These are phyloP conservation scores for Melolontha melolontha DNA, from an alignment of 2,888 invertebrate genomes.

Conservation along the genomic window DNA sequence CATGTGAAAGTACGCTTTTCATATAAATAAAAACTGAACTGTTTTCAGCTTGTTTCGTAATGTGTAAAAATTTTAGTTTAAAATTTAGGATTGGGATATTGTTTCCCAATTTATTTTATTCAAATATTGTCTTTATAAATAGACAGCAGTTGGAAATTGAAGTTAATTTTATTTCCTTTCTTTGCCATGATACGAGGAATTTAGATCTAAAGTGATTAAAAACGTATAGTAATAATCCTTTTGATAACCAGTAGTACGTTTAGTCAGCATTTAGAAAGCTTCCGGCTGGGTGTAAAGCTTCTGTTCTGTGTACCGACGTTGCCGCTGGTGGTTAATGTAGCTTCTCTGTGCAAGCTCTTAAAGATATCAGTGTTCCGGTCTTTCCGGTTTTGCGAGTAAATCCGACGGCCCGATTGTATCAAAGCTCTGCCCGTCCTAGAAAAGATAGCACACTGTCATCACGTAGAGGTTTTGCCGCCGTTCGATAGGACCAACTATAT, in stretches of 20 bases:
- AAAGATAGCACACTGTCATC: constrained; percentile 44
- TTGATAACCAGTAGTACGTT: constrained; percentile 39
- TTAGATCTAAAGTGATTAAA: not conserved
- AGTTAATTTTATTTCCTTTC: constrained; percentile 1
- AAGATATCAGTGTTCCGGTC: constrained; percentile 51
- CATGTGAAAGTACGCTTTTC: too few relatives aligned
- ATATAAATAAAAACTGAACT: too few relatives aligned
- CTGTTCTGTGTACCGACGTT: constrained; percentile 23
- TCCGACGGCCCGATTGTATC: constrained; percentile 50
- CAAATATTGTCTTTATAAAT: too few relatives aligned
- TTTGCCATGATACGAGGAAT: not conserved
- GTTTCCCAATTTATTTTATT: too few relatives aligned
- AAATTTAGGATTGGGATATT: too few relatives aligned
- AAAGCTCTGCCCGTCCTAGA: constrained; percentile 40
- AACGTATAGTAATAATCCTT: constrained; percentile 33
- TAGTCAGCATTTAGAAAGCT: constrained; percentile 38
- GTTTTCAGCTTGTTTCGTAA: too few relatives aligned
- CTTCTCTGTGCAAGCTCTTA: constrained; percentile 47
- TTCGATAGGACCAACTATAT: constrained; percentile 49
- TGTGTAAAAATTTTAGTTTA: too few relatives aligned
- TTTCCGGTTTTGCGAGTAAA: constrained; percentile 50
- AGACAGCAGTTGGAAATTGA: not conserved
- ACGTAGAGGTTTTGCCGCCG: constrained; percentile 44
- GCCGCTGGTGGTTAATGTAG: constrained; percentile 44
- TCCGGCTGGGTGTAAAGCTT: constrained; percentile 46